Evolutionary conservation across 2,113 vertebrate species (phyloP).

Genomic region (Peucedramus taeniatus): DNA sequence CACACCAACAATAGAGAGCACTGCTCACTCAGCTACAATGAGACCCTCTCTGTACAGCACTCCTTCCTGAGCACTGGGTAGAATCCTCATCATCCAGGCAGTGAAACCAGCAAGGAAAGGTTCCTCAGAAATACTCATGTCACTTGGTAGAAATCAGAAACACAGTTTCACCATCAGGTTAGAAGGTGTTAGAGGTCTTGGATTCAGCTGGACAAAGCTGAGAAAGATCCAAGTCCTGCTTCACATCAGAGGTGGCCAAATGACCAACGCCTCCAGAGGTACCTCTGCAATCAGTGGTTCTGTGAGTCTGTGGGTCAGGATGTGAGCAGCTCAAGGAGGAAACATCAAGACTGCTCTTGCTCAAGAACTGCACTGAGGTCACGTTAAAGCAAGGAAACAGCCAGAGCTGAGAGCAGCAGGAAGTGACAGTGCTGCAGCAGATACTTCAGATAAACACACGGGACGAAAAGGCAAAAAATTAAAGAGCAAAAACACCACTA

Average conservation of each 20-base stretch:
- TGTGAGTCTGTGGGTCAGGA: background rate
- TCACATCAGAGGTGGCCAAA: rapidly evolving
- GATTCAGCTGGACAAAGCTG: background rate
- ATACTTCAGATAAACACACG: background rate
- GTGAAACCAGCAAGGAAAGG: background rate
- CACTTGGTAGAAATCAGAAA: background rate
- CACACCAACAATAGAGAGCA: background rate
- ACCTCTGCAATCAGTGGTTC: background rate
- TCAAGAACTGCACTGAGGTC: background rate
- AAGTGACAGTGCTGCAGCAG: background rate
- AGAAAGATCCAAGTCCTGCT: background rate
- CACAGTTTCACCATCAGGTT: background rate
- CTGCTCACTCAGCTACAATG: rapidly evolving
- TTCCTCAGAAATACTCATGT: background rate
- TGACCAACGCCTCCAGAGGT: background rate
- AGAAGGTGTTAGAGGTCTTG: background rate
- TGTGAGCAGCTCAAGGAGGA: background rate
- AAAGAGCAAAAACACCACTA: background rate
- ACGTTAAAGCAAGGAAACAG: background rate
- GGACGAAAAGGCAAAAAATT: background rate
- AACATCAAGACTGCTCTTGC: background rate
- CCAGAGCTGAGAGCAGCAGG: rapidly evolving
- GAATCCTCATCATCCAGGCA: background rate
- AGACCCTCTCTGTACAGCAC: background rate
- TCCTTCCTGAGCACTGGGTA: background rate